These are phyloP conservation scores for Phaethornis superciliosus DNA, from an alignment of 2,113 vertebrate species.

Conservation along the genomic window DNA sequence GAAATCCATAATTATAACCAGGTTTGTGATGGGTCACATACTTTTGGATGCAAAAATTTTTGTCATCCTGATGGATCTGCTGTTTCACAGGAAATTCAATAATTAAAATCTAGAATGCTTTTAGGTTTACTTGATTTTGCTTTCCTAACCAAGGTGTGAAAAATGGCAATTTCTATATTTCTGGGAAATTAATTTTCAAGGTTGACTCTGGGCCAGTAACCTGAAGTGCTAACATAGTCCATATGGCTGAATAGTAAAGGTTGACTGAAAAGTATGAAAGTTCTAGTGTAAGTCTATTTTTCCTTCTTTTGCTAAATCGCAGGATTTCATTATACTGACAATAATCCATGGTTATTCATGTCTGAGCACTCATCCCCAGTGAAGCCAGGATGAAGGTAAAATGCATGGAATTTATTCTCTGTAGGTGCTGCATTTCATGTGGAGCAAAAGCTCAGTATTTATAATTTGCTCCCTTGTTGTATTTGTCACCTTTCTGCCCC, in stretches of 20 bases:
- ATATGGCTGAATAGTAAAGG: conserved; percentile 61
- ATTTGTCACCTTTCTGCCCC: background rate
- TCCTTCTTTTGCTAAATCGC: conserved; percentile 64
- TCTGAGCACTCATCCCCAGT: conserved; percentile 34
- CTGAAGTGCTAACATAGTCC: conserved; percentile 69
- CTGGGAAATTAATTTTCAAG: conserved; percentile 70
- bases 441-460: background rate
- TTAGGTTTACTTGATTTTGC: conserved; percentile 50
- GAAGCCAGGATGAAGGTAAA: conserved; percentile 40
- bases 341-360: conserved; percentile 45
- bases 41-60: background rate
- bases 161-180: conserved; percentile 61
- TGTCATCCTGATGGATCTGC: background rate
- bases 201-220: conserved; percentile 60
- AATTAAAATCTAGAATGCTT: conserved; percentile 39
- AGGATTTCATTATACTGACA: conserved; percentile 62
- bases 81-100: conserved; percentile 40
- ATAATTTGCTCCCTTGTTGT: background rate
- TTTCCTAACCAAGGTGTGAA: conserved; percentile 53
- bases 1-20: conserved; percentile 57
- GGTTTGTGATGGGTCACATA: conserved; percentile 1
- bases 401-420: conserved; percentile 46
- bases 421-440: background rate
- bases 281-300: conserved; percentile 61
- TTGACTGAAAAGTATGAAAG: conserved; percentile 50